Evolutionary conservation across 2,888 invertebrate genomes (phyloP).

Genomic region (Andrena dorsata): DNA sequence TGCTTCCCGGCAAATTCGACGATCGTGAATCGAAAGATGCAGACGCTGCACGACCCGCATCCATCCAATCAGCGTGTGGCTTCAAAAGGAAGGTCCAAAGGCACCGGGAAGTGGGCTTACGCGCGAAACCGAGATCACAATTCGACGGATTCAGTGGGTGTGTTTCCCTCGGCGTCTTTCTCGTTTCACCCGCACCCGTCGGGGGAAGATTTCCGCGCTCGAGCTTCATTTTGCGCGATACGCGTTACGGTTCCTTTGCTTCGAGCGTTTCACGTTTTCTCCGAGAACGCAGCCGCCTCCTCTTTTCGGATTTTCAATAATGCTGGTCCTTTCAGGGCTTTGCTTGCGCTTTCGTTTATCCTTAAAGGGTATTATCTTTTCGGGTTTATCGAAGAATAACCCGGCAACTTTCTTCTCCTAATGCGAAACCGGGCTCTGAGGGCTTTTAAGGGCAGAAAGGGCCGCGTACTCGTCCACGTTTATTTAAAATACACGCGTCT

Average conservation of each 20-base stretch:
- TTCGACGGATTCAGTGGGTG: constrained; percentile 60
- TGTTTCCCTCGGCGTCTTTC: constrained; percentile 21
- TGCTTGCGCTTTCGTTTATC: constrained; percentile 14
- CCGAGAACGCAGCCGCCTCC: neutral
- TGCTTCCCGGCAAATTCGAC: constrained; percentile 49
- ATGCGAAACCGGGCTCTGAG: neutral
- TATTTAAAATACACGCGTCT: neutral
- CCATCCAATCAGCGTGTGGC: constrained; percentile 76
- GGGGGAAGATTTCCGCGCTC: neutral
- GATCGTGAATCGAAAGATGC: constrained; percentile 68
- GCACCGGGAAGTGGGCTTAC: constrained; percentile 62
- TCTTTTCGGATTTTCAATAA: constrained; percentile 21
- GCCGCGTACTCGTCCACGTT: too few species aligned
- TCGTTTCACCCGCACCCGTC: neutral
- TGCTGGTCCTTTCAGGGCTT: neutral
- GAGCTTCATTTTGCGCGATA: constrained; percentile 39
- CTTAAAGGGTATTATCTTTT: neutral
- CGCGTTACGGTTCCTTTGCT: constrained; percentile 33
- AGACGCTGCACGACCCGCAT: constrained; percentile 78
- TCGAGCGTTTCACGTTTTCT: constrained; percentile 34
- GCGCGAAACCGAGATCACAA: constrained; percentile 67
- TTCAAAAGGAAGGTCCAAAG: constrained; percentile 29
- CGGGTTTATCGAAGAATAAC: constrained; percentile 4
- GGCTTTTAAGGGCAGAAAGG: neutral
- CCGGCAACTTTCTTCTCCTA: neutral